phyloP scores from a whole-genome alignment of 2,888 invertebrate genomes.

The Copidosoma aretas region DNA sequence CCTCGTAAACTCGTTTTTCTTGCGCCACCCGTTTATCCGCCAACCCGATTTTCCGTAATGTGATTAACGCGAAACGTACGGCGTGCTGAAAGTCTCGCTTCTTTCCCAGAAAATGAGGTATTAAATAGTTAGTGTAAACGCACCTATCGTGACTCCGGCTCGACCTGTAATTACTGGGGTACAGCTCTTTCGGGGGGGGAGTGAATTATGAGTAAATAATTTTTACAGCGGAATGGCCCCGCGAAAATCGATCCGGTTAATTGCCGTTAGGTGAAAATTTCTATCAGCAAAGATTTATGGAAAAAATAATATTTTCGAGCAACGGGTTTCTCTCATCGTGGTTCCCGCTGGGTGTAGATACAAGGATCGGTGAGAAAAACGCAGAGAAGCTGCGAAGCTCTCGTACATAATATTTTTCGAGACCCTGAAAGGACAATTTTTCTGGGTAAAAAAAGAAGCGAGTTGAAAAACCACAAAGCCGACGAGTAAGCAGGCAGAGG shows the following conservation, averaged over 20 bases:
- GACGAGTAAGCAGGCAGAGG: conserved; percentile 34
- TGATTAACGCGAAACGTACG: neutral
- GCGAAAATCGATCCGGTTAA: too few species aligned
- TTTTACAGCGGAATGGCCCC: too few species aligned
- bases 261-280: too few species aligned
- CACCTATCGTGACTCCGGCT: neutral
- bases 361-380: too few species aligned
- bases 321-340: too few species aligned
- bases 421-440: conserved; percentile 7
- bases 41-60: neutral
- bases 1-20: neutral
- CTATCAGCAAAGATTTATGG: too few species aligned
- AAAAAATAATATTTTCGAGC: too few species aligned
- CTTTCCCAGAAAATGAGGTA: neutral
- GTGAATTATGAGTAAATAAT: too few species aligned
- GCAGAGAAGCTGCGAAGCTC: too few species aligned
- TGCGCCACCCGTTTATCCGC: neutral
- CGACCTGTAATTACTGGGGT: neutral
- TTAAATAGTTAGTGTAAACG: neutral
- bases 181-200: too few species aligned
- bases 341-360: too few species aligned
- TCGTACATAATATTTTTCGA: too few species aligned
- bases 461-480: conserved; percentile 42
- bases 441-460: conserved; percentile 11
- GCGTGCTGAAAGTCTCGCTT: neutral